phyloP scores from a whole-genome alignment of 1,140 invertebrate genomes.

The Limonius californicus region DNA sequence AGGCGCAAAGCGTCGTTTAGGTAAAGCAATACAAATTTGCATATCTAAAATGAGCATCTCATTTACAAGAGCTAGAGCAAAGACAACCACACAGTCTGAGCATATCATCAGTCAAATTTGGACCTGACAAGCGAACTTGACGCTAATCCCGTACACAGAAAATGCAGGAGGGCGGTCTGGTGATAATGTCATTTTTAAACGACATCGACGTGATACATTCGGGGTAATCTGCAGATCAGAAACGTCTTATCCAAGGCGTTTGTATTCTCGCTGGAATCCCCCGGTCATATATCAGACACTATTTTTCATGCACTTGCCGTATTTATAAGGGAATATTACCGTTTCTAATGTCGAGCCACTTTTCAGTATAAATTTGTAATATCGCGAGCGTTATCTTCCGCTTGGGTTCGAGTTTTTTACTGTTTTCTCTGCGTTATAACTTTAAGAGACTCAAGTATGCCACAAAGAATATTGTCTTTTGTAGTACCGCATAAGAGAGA shows the following conservation, averaged over 20 bases:
- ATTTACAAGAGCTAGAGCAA: conserved; percentile 14
- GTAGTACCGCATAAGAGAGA: conserved; percentile 18
- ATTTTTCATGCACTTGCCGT: conserved; percentile 22
- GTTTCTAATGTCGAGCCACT: conserved; percentile 25
- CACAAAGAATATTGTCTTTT: conserved; percentile 29
- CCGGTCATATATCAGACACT: conserved; percentile 23
- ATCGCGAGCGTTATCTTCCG: conserved; percentile 22
- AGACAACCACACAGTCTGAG: neutral
- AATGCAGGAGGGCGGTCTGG: conserved; percentile 4
- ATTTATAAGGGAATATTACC: conserved; percentile 25
- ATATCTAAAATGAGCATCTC: conserved; percentile 23
- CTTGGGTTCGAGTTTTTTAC: conserved; percentile 26
- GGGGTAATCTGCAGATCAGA: conserved; percentile 26
- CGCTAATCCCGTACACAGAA: neutral
- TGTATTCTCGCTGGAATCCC: conserved; percentile 22
- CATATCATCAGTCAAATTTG: conserved; percentile 21
- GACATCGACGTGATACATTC: conserved; percentile 20
- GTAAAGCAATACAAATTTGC: conserved; percentile 17
- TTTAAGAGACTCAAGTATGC: conserved; percentile 24
- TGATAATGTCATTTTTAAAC: conserved; percentile 19
- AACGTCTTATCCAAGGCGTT: conserved; percentile 21
- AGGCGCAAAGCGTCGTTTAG: neutral
- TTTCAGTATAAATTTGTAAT: conserved; percentile 31
- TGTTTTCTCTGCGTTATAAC: conserved; percentile 25
- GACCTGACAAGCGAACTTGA: neutral